Evolutionary conservation across 2,113 vertebrate species (phyloP), one percentile per base, ranked within the genome.

Genomic region (Spea bombifrons): DNA sequence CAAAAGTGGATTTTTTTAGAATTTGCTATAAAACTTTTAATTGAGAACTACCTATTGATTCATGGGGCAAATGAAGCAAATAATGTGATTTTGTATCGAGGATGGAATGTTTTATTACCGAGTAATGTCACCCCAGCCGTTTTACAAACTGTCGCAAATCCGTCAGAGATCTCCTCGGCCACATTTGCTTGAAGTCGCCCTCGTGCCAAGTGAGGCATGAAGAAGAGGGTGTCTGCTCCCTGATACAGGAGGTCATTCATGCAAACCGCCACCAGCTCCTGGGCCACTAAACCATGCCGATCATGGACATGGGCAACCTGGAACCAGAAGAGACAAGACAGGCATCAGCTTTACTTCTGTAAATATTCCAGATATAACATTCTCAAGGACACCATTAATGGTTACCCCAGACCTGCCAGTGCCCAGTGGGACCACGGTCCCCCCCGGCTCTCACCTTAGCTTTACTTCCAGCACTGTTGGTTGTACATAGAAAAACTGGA

Each of bases 151-250:
- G 89, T 89, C 0, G 93, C 89, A 46, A 95, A 84, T 64, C 94
- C 95, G 1, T 85, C 90, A 10, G 88, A 89, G 76, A 96, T 89
- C 0, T 87, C 52, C 43, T 92, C 84, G 1, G 90, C 84, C 55
- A 92, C 89, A 1, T 84, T 87, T 63, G 86, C 85, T 1, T 94
- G 92, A 74, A 95, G 89, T 13, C 84, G 86, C 8, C 92, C 94
- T 74, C 88, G 93, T 82, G 93, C 85, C 82, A 94, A 90, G 59
- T 95, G 94, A 75, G 86, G 89, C 10, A 96, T 91, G 85, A 97
- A 96, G 90, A 96, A 96, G 79, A 97, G 93, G 0, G 95, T 93
- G 85, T 97, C 94, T 0, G 96, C 96, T 3, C 96, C 95, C 77
- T 94, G 94, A 55, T 93, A 91, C 81, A 97, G 81, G 17, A 97